Percentiles rank a stretch among this genome's conserved stretches.
Conservation (phyloP, 2,113 vertebrate species). For the Tachuris rubrigastra region DNA sequence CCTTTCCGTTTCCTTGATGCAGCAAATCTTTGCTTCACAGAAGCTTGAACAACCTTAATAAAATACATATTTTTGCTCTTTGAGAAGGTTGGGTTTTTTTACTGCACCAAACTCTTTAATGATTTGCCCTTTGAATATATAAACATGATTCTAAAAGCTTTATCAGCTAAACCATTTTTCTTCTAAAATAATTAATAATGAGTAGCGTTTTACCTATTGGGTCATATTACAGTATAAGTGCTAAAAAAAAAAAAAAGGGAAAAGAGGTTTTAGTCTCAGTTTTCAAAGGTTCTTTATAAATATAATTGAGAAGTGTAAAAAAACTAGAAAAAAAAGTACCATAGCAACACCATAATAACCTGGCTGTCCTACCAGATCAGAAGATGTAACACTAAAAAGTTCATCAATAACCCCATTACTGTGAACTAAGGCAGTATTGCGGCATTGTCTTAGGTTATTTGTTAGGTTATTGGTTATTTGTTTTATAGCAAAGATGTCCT, state of each 20-base stretch:
- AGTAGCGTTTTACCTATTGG: background rate
- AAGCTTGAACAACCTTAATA: background rate
- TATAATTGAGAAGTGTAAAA: background rate
- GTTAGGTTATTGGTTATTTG: background rate
- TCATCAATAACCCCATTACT: background rate
- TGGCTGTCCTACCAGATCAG: background rate
- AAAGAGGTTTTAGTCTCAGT: background rate
- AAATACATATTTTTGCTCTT: background rate
- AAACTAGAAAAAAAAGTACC: background rate
- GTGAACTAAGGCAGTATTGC: background rate
- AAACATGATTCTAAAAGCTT: background rate
- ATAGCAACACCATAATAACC: background rate
- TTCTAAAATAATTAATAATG: background rate
- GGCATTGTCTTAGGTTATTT: background rate
- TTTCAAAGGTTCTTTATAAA: background rate
- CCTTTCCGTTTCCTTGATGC: background rate
- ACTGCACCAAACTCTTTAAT: background rate
- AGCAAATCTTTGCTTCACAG: background rate
- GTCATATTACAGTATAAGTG: background rate
- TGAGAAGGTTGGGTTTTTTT: background rate
- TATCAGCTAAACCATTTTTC: background rate
- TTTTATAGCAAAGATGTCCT: background rate
- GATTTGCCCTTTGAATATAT: background rate
- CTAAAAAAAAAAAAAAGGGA: background rate
- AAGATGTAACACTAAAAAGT: background rate